Conservation (phyloP, 2,888 invertebrate genomes). For the Noctua janthe region DNA sequence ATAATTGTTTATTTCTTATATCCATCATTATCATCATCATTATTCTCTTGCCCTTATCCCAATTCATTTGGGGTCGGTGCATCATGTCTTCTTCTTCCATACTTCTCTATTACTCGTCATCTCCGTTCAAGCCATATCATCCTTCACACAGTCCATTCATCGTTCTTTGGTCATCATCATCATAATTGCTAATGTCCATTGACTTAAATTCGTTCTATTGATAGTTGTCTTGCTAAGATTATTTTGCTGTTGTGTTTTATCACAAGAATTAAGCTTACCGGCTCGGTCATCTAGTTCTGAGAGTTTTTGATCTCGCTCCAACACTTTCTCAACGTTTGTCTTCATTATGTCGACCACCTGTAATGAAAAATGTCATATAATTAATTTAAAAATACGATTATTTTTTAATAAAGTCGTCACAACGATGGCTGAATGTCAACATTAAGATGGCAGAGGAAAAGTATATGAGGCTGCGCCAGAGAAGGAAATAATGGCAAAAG, state of each 20-base stretch:
- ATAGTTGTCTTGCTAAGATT: not conserved
- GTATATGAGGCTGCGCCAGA: not conserved
- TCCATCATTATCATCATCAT: not conserved
- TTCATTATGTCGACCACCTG: conserved; percentile 98
- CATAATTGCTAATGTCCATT: not conserved
- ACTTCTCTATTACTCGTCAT: no score
- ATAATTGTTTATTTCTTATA: not conserved
- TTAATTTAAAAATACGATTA: not conserved
- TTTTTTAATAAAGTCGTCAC: not conserved
- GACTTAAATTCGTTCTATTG: not conserved
- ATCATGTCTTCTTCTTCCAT: no score
- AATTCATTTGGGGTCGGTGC: no score
- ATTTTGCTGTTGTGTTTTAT: not conserved
- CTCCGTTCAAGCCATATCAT: no score
- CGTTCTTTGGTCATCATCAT: no score
- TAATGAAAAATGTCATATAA: conserved; percentile 58
- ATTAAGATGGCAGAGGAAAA: not conserved
- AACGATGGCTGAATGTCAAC: no score
- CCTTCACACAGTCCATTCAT: no score
- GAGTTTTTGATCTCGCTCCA: conserved; percentile 98
- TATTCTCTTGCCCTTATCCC: no score
- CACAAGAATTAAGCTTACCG: conserved; percentile 73
- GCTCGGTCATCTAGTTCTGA: conserved; percentile 99
- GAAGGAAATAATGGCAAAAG: not conserved
- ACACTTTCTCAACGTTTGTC: conserved; percentile 98